Base-by-base conservation (phyloP, 2,113 vertebrate genomes). In the Corythoichthys haematopterus region DNA sequence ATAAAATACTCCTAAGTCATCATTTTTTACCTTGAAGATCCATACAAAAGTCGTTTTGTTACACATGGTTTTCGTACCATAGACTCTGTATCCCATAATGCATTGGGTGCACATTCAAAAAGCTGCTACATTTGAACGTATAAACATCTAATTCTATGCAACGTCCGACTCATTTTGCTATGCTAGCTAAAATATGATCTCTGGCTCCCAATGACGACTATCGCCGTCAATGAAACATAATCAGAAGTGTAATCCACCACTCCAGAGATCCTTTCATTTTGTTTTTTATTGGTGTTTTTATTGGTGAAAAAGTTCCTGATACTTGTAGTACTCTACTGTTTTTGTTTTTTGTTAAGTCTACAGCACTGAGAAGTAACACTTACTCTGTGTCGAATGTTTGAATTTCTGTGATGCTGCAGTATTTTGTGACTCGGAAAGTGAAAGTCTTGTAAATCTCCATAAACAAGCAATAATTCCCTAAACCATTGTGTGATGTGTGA, bases 401-500 rank as follows among this genome's bases (percentile, higher is more conserved):
- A 57, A 57, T 57, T 4, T 11, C 55, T 12, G 6, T 57, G 33
- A 57, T 4, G 1, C 5, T 2, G 12, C 50, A 51, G 50, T 11
- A 56, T 28, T 10, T 35, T 56, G 56, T 37, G 35, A 37, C 74
- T 71, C 10, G 69, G 0, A 71, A 57, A 67, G 59, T 76, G 50
- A 48, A 58, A 51, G 12, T 48, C 36, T 28, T 66, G 45, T 68
- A 16, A 6, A 67, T 33, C 11, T 55, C 3, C 6, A 43, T 28
- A 38, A 63, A n/a, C 20, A 3, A 11, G 60, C 9, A 28, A 12
- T 62, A 28, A 60, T 67, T 69, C 20, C 45, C 28, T 20, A 2
- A 53, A n/a, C 38, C 2, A 33, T 40, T 40, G 48, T n/a, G 20
- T 28, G 20, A 15, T 37, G 13, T 58, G 20, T 28, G 20, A 28